A percentile compares a stretch with the other conserved stretches of the same genome.
Evolutionary conservation across 2,888 invertebrate species (phyloP).

Genomic region (Synergus japonicus): DNA sequence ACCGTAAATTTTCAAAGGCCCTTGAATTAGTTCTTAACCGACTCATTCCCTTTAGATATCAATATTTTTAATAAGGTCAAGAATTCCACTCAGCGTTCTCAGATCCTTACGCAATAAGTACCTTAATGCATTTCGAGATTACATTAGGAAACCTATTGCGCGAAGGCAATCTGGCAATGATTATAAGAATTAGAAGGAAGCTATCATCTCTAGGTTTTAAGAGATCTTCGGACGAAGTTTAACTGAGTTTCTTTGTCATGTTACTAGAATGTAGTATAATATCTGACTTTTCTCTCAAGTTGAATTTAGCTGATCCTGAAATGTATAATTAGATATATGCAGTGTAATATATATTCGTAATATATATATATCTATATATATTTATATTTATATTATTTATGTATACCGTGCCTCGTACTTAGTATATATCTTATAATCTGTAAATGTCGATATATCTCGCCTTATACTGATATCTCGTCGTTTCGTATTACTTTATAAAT

Average conservation of each 20-base stretch:
- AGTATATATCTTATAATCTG: slow-evolving; percentile 57
- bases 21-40: slow-evolving; percentile 12
- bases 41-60: slow-evolving; percentile 7
- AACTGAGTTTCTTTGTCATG: neutral
- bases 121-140: neutral
- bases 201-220: neutral
- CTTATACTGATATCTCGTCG: slow-evolving; percentile 56
- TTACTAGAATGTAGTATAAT: slow-evolving; percentile 21
- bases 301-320: slow-evolving; percentile 55
- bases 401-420: slow-evolving; percentile 60
- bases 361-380: slow-evolving; percentile 43
- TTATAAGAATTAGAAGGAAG: neutral
- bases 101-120: neutral
- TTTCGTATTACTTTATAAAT: slow-evolving; percentile 61
- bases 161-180: neutral
- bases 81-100: neutral
- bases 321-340: slow-evolving; percentile 47
- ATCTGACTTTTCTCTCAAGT: slow-evolving; percentile 46
- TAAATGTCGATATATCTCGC: slow-evolving; percentile 58
- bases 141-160: neutral
- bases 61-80: slow-evolving; percentile 4
- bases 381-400: slow-evolving; percentile 48
- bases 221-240: slow-evolving; percentile 11
- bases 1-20: slow-evolving; percentile 11
- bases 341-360: slow-evolving; percentile 44